A percentile compares a stretch with the other conserved stretches of the same genome.
These are phyloP conservation scores for Ciconia boyciana DNA, from an alignment of 2,113 vertebrate species.

Conservation along the genomic window DNA sequence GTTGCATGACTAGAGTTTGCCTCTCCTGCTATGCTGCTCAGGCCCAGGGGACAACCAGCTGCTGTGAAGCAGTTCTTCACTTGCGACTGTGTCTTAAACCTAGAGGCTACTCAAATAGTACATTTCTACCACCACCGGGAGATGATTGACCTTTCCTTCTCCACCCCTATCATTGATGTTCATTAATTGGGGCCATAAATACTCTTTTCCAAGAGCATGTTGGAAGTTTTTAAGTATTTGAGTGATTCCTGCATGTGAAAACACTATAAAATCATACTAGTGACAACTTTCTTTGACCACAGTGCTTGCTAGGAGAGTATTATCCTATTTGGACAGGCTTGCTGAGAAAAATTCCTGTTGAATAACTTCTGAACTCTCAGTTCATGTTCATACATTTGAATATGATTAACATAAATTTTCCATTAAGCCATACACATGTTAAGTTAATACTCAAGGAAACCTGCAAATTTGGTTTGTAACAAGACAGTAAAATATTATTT, in stretches of 20 bases:
- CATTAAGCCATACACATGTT: background rate
- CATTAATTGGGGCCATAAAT: background rate
- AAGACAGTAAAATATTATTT: background rate
- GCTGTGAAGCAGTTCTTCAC: background rate
- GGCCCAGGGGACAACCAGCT: background rate
- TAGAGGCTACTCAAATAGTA: background rate
- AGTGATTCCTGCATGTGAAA: background rate
- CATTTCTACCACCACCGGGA: background rate
- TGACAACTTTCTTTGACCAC: background rate
- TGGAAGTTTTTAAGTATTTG: background rate
- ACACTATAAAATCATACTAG: background rate
- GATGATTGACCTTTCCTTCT: background rate
- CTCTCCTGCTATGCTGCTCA: background rate
- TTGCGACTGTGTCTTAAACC: background rate
- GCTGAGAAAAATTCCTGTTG: background rate
- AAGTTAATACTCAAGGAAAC: background rate
- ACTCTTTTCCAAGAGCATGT: background rate
- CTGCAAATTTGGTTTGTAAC: background rate
- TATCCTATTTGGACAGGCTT: background rate
- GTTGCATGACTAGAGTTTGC: background rate
- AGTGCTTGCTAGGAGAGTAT: background rate
- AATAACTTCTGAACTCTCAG: background rate
- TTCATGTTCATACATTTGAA: background rate
- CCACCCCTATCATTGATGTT: background rate
- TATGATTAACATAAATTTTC: background rate